These are phyloP conservation scores for Phasianus colchicus DNA, from an alignment of 2,113 vertebrate genomes.

Conservation along the genomic window DNA sequence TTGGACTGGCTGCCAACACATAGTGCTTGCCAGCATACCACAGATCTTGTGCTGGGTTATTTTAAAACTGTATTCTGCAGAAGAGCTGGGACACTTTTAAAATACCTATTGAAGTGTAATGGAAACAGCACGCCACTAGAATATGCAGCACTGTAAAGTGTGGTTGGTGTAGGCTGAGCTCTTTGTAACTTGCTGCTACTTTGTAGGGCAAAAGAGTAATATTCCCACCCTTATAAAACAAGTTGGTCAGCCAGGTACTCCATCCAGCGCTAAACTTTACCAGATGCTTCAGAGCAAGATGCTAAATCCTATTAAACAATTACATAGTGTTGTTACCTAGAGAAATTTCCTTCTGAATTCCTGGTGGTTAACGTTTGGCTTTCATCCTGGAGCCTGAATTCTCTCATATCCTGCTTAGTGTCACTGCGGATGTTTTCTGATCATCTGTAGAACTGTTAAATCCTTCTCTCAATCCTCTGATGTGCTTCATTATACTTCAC, in stretches of 20 bases:
- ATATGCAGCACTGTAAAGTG: background rate
- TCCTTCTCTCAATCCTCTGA: background rate
- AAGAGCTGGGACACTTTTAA: constrained; percentile 19
- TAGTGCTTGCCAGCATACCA: constrained; percentile 41
- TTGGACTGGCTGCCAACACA: background rate
- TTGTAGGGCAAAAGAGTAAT: background rate
- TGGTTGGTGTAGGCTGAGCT: background rate
- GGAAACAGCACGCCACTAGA: background rate
- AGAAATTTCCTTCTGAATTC: background rate
- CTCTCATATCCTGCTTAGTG: background rate
- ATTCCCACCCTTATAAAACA: background rate
- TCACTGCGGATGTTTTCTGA: background rate
- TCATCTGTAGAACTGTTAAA: background rate
- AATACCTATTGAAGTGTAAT: background rate
- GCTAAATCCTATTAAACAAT: background rate
- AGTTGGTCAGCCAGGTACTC: background rate
- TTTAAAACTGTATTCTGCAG: constrained; percentile 43
- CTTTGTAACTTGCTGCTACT: background rate
- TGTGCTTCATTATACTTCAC: rapidly evolving
- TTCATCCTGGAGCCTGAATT: background rate
- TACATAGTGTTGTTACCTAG: background rate
- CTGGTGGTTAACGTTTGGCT: background rate
- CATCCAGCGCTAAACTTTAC: background rate
- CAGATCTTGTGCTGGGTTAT: constrained; percentile 36
- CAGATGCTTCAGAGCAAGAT: background rate